Conservation (phyloP, 2,888 invertebrate genomes). For the Tachystola acroxantha region DNA sequence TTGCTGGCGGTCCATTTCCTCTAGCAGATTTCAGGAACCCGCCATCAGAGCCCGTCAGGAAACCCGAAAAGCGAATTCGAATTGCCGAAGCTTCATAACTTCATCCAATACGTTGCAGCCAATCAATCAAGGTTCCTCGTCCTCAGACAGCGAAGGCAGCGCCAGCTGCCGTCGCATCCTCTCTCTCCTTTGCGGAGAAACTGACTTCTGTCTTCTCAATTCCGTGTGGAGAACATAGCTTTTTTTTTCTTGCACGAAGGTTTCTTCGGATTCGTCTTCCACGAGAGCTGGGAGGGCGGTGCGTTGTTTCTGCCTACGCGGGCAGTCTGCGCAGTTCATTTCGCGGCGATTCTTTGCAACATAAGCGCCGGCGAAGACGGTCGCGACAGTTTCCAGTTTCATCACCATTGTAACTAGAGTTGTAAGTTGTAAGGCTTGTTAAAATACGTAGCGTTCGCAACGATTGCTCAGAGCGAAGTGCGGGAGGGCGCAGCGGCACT, state of each 20-base stretch:
- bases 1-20: neutral
- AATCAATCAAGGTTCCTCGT: slow-evolving; percentile 65
- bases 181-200: slow-evolving; percentile 60
- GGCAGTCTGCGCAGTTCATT: slow-evolving; percentile 40
- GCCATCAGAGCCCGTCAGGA: neutral
- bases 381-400: slow-evolving; percentile 53
- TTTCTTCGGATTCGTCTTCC: slow-evolving; percentile 53
- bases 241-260: slow-evolving; percentile 41
- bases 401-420: slow-evolving; percentile 42
- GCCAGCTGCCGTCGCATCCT: slow-evolving; percentile 56
- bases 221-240: slow-evolving; percentile 52
- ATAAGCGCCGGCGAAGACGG: slow-evolving; percentile 52
- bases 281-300: slow-evolving; percentile 50
- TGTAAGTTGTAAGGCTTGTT: slow-evolving; percentile 8
- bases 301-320: slow-evolving; percentile 44
- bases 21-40: no score
- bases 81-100: slow-evolving; percentile 47
- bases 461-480: slow-evolving; percentile 43
- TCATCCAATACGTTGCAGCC: slow-evolving; percentile 40
- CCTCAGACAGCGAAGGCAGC: slow-evolving; percentile 66
- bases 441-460: slow-evolving; percentile 31
- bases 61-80: slow-evolving; percentile 17
- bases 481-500: slow-evolving; percentile 34
- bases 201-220: slow-evolving; percentile 61
- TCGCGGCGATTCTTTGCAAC: slow-evolving; percentile 41